Percentiles rank a stretch among this genome's conserved stretches.
Evolutionary conservation across 2,113 vertebrate genomes (phyloP).

Genomic region (Brachyistius frenatus): DNA sequence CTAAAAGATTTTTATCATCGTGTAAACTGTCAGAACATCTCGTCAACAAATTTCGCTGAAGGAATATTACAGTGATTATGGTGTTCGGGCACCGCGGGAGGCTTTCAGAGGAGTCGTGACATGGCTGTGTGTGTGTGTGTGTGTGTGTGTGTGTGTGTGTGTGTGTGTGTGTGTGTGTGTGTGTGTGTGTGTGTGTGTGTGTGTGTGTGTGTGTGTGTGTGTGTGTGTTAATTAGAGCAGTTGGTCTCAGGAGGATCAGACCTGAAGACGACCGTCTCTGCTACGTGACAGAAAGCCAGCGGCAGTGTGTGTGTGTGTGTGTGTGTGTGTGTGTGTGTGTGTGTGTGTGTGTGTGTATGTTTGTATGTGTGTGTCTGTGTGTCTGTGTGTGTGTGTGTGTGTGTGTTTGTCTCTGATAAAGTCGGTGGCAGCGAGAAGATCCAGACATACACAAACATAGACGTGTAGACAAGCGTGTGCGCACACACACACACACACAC

Average conservation of each 20-base stretch:
- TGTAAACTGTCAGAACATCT: not conserved
- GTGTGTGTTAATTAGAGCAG: slow-evolving; percentile 68
- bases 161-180: slow-evolving; percentile 22
- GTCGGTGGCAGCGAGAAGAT: slow-evolving; percentile 50
- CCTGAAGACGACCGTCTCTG: slow-evolving; percentile 64
- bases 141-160: slow-evolving; percentile 34
- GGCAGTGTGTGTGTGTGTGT: slow-evolving; percentile 8
- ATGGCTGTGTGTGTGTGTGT: slow-evolving; percentile 19
- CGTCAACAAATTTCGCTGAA: slow-evolving; percentile 8
- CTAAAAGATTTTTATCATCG: not conserved
- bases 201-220: slow-evolving; percentile 33
- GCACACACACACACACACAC: not conserved
- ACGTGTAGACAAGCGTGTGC: slow-evolving; percentile 3
- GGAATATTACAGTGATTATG: slow-evolving; percentile 44
- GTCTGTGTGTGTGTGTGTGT: too few relatives aligned
- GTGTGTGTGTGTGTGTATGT: too few relatives aligned
- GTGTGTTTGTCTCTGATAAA: slow-evolving; percentile 14
- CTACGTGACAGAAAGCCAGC: slow-evolving; percentile 71
- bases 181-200: slow-evolving; percentile 24
- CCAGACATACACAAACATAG: slow-evolving; percentile 64
- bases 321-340: too few relatives aligned
- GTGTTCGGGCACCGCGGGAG: slow-evolving; percentile 34
- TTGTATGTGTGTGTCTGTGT: too few relatives aligned
- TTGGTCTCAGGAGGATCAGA: slow-evolving; percentile 73
- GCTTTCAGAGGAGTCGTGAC: slow-evolving; percentile 42